Evolutionary conservation across 1,140 invertebrate species (phyloP).

Genomic region (Gerris buenoi): DNA sequence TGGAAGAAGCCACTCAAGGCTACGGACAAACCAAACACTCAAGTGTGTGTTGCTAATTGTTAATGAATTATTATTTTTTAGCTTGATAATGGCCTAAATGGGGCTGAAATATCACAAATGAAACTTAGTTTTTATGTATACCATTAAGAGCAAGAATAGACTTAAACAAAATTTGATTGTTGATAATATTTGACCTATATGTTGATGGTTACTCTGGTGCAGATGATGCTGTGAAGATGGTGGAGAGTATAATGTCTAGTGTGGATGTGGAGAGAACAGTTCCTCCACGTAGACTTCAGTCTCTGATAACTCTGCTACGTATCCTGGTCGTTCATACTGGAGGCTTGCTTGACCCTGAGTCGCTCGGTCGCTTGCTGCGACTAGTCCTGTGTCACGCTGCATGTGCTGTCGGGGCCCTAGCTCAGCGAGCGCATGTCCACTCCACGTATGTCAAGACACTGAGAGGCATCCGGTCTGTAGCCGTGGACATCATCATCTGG

Average conservation of each 20-base stretch:
- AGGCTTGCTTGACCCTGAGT: constrained; percentile 45
- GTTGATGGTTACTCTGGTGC: too few species aligned
- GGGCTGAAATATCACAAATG: too few species aligned
- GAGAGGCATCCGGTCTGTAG: constrained; percentile 45
- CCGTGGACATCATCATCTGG: constrained; percentile 42
- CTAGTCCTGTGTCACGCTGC: constrained; percentile 37
- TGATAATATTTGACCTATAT: too few species aligned
- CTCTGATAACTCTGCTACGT: constrained; percentile 58
- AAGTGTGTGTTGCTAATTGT: too few species aligned
- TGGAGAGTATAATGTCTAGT: constrained; percentile 28
- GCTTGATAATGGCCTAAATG: too few species aligned
- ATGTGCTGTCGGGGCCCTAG: constrained; percentile 45
- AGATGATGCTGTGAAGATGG: constrained; percentile 13
- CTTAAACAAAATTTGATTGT: too few species aligned
- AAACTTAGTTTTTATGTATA: too few species aligned
- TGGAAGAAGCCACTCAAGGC: too few species aligned
- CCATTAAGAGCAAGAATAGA: too few species aligned
- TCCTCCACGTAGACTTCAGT: constrained; percentile 55
- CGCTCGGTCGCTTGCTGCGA: constrained; percentile 43
- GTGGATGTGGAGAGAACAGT: constrained; percentile 43
- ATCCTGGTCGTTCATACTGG: constrained; percentile 75
- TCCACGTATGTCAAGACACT: constrained; percentile 45
- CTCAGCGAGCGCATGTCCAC: constrained; percentile 37
- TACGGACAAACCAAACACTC: too few species aligned
- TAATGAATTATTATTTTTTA: too few species aligned